A percentile compares a stretch with the other conserved stretches of the same genome.
phyloP scores from a whole-genome alignment of 2,888 invertebrate genomes.

The Callinectes sapidus region DNA sequence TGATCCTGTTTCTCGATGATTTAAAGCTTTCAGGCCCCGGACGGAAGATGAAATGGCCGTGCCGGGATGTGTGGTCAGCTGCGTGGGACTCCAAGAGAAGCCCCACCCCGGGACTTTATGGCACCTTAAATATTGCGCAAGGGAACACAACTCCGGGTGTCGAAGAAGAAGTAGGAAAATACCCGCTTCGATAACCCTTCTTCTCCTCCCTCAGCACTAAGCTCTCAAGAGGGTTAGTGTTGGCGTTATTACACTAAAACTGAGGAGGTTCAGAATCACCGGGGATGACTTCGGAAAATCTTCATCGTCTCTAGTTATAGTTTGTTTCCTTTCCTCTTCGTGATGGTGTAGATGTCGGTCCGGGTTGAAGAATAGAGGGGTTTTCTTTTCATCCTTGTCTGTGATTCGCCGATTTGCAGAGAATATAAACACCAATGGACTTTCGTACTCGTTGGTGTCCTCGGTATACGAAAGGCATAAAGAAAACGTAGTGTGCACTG shows the following conservation, averaged over 20 bases:
- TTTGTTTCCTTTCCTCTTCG: background rate
- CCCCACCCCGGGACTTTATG: background rate
- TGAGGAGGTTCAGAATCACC: background rate
- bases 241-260: background rate
- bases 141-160: conserved; percentile 21
- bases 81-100: background rate
- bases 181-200: background rate
- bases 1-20: conserved; percentile 2
- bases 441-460: too few relatives aligned
- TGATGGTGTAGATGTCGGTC: background rate
- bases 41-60: background rate
- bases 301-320: background rate
- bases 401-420: background rate
- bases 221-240: background rate
- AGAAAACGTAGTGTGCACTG: too few relatives aligned
- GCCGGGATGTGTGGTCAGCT: conserved; percentile 11
- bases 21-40: conserved; percentile 9
- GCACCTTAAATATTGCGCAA: conserved; percentile 23
- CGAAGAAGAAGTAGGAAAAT: background rate
- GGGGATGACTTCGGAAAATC: background rate
- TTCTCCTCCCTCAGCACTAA: background rate
- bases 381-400: background rate
- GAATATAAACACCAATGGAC: too few relatives aligned
- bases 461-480: too few relatives aligned
- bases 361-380: background rate